Evolutionary conservation across 1,140 invertebrate species (phyloP).

Genomic region (Eulimnadia texana): DNA sequence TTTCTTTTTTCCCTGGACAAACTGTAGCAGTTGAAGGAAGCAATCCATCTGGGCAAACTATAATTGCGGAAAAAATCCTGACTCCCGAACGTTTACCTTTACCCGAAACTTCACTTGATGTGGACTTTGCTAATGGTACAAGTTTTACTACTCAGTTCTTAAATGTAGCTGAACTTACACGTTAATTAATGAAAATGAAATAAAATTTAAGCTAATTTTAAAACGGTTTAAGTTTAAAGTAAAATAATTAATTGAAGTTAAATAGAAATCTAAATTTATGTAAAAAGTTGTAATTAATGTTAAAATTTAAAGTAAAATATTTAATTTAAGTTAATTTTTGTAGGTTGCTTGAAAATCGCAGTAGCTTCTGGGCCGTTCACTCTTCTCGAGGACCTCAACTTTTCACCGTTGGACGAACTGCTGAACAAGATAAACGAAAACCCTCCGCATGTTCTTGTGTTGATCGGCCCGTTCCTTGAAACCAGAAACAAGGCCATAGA

Average conservation of each 20-base stretch:
- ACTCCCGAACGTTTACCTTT: background rate
- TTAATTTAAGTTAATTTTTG: background rate
- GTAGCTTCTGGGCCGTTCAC: conserved; percentile 72
- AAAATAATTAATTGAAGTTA: background rate
- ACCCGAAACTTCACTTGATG: background rate
- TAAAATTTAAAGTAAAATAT: background rate
- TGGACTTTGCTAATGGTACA: background rate
- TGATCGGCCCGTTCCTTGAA: conserved; percentile 73
- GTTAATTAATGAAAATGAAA: too few species aligned
- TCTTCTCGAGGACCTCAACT: conserved; percentile 52
- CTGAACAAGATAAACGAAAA: conserved; percentile 47
- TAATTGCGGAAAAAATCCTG: conserved; percentile 39
- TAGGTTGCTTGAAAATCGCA: conserved; percentile 42
- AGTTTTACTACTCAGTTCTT: background rate
- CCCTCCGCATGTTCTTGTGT: conserved; percentile 60
- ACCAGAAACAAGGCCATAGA: conserved; percentile 38
- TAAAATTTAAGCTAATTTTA: too few species aligned
- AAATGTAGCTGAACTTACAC: background rate
- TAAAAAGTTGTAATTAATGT: background rate
- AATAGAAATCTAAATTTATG: background rate
- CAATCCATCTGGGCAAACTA: conserved; percentile 48
- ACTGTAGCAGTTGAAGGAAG: conserved; percentile 55
- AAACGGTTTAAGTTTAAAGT: background rate
- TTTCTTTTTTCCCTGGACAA: conserved; percentile 71
- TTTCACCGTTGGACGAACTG: conserved; percentile 65